These are phyloP conservation scores for Romanomermis culicivorax DNA, from an alignment of 2,888 invertebrate species.

Conservation along the genomic window DNA sequence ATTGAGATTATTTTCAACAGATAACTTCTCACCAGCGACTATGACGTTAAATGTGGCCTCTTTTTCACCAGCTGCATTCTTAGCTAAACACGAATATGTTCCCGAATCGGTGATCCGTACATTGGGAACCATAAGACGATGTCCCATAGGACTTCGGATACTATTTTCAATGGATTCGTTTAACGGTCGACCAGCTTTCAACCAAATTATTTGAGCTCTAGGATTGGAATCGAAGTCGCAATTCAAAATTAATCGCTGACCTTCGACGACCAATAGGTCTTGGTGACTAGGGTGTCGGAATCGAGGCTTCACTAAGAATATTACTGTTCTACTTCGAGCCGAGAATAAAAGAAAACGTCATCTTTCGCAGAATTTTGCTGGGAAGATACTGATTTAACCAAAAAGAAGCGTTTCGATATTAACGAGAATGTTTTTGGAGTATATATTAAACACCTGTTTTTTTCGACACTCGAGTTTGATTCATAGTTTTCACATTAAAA, in stretches of 20 bases:
- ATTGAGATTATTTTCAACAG: no score
- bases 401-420: no score
- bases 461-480: no score
- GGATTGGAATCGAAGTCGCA: conserved; percentile 30
- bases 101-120: conserved; percentile 36
- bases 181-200: conserved; percentile 34
- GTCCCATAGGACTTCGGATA: conserved; percentile 24
- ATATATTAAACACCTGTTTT: no score
- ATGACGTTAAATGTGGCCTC: conserved; percentile 38
- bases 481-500: no score
- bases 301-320: conserved; percentile 15
- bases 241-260: conserved; percentile 21
- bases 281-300: conserved; percentile 11
- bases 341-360: no score
- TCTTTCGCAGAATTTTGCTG: no score
- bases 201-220: conserved; percentile 34
- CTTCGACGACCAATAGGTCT: conserved; percentile 21
- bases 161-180: conserved; percentile 5
- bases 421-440: no score
- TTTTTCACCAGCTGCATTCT: conserved; percentile 43
- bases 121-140: conserved; percentile 24
- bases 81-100: conserved; percentile 43
- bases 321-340: no score
- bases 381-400: no score
- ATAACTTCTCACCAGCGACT: no score